Percentiles rank a stretch among this genome's conserved stretches.
Conservation (phyloP, 2,797 vertebrate genomes). For the Anabacerthia variegaticeps region DNA sequence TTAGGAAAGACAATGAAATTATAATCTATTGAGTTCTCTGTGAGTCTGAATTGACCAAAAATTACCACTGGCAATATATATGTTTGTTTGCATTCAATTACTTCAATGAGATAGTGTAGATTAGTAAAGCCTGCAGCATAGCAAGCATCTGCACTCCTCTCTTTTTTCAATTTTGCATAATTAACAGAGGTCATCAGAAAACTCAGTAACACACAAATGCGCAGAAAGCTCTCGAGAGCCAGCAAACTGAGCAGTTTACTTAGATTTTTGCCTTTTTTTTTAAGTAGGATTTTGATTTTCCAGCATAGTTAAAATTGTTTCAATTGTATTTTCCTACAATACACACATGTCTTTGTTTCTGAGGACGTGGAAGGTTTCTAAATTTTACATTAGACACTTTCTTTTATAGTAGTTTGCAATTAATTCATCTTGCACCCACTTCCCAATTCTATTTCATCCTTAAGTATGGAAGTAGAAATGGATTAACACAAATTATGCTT, state of each 20-base stretch:
- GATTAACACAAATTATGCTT: background rate
- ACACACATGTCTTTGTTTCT: background rate
- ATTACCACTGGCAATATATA: background rate
- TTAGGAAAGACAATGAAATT: background rate
- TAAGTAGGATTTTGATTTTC: background rate
- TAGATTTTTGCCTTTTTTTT: background rate
- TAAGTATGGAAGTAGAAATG: background rate
- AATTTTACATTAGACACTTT: background rate
- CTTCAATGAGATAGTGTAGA: background rate
- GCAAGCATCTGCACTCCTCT: background rate
- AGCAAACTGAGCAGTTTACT: background rate
- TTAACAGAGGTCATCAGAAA: background rate
- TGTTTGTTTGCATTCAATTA: background rate
- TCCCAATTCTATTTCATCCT: background rate
- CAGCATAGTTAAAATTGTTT: background rate
- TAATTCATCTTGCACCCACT: background rate
- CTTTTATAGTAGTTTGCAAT: rapidly evolving
- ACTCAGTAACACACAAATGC: background rate
- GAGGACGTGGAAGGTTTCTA: background rate
- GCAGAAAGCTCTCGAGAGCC: background rate
- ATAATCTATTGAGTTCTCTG: background rate
- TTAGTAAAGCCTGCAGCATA: background rate
- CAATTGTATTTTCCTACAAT: background rate
- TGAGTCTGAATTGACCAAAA: background rate
- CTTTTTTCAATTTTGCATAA: background rate